Base-by-base conservation (phyloP, 2,888 invertebrate species). In the Drosophila mulleri region DNA sequence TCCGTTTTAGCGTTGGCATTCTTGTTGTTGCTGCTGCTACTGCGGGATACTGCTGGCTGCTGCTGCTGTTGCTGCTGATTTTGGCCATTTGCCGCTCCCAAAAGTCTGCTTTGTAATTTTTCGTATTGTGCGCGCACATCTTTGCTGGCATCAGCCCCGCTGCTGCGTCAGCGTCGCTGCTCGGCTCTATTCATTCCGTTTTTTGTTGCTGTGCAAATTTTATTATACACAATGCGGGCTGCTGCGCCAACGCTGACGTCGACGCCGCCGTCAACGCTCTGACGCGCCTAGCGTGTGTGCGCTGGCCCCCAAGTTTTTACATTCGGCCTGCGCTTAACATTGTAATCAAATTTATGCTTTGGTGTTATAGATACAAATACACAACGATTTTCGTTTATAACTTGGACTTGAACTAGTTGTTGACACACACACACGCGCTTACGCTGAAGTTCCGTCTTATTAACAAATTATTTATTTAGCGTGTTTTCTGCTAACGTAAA, bases 1-100 rank as follows among this genome's bases (percentile, higher is more conserved):
- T 81, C 72, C 67, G 80, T 78, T 82, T 73, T 76, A 68, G 70
- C 73, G 80, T 68, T 81, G 85, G 69, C 81, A 81, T 84, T 83
- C 82, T 67, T 85, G 75, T 67, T 35, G 62, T 35, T 63, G 67
- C 37, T 48, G 14, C 37, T 47, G 16, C 26, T 67, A 54, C 48
- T 74, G 64, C 26, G 16, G 45, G 26, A 7, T 47, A 16, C 45
- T 66, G 29, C 9, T 56, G 42, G 16, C 9, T 42, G 64, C 39
- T 67, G 66, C 53, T 74, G 62, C 45, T 80, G 69, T 61, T 76
- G 81, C 74, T 84, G 83, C 76, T 84, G 82, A 78, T 83, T 83
- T 86, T 80, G 81, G 82, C 84, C 86, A 86, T 84, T 84, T 83
- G 82, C 84, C 85, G 85, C 85, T 86, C 87, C 87, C 87, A 86